phyloP scores from a whole-genome alignment of 2,888 invertebrate genomes.

The Trachelus troglodyta region DNA sequence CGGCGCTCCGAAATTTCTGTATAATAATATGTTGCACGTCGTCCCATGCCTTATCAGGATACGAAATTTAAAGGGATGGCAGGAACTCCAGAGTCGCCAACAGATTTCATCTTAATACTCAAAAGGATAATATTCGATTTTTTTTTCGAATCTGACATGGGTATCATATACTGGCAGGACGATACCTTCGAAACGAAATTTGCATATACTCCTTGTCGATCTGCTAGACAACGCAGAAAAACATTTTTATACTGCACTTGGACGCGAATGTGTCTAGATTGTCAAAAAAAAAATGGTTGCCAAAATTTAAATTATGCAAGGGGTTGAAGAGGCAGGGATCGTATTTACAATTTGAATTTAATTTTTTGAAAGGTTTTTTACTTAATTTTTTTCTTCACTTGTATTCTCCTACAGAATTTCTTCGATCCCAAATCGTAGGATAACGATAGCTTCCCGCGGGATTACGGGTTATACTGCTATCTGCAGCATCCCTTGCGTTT shows the following conservation, averaged over 20 bases:
- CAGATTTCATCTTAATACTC: slow-evolving; percentile 3
- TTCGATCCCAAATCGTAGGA: neutral
- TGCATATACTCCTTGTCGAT: neutral
- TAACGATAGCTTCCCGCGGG: neutral
- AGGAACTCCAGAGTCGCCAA: slow-evolving; percentile 4
- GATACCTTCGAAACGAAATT: neutral
- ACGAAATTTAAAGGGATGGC: slow-evolving; percentile 10
- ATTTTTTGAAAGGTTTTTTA: neutral
- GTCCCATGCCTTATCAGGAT: slow-evolving; percentile 15
- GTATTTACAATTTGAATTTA: neutral
- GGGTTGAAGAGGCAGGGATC: neutral
- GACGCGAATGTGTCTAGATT: neutral
- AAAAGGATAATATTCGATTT: neutral
- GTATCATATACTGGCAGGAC: neutral
- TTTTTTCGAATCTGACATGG: neutral
- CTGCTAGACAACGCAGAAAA: neutral
- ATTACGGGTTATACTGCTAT: neutral
- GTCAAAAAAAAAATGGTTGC: neutral
- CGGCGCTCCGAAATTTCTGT: slow-evolving; percentile 18
- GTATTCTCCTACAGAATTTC: neutral
- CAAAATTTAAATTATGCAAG: neutral
- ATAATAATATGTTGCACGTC: slow-evolving; percentile 16
- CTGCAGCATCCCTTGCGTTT: neutral
- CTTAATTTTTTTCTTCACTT: neutral
- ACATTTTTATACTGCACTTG: neutral